These are phyloP conservation scores for Scalopus aquaticus DNA, from an alignment of 2,113 vertebrate species.

Conservation along the genomic window DNA sequence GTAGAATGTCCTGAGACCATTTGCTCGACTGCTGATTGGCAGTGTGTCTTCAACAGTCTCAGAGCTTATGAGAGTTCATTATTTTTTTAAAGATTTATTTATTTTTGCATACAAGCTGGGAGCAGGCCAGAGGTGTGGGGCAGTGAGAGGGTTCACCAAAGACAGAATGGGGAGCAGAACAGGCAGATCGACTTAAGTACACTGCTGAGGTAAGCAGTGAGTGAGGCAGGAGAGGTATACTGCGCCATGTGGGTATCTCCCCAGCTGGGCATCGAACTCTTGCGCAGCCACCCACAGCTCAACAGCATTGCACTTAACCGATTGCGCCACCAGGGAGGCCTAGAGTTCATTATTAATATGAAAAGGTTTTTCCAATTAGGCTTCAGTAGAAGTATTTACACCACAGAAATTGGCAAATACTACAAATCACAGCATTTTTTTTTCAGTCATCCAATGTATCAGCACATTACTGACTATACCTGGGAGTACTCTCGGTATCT, in stretches of 20 bases:
- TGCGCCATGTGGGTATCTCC: too few relatives aligned
- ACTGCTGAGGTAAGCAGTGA: too few relatives aligned
- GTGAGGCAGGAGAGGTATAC: too few relatives aligned
- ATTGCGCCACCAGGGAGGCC: too few relatives aligned
- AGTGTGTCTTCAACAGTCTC: not conserved
- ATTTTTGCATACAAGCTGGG: too few relatives aligned
- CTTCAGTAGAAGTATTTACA: not conserved
- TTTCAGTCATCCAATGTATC: not conserved
- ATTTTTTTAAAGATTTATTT: not conserved
- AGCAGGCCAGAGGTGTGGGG: too few relatives aligned
- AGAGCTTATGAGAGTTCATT: not conserved
- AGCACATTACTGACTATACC: rapidly evolving
- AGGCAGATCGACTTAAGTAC: too few relatives aligned
- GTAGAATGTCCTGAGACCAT: not conserved
- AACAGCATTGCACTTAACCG: too few relatives aligned
- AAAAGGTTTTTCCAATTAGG: not conserved
- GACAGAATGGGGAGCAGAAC: too few relatives aligned
- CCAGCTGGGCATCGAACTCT: too few relatives aligned
- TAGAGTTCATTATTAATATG: not conserved
- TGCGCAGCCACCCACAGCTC: too few relatives aligned
- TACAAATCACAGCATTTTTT: not conserved
- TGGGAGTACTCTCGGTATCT: not conserved
- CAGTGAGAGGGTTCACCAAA: too few relatives aligned
- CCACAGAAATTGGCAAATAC: not conserved
- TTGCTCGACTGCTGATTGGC: not conserved